Evolutionary conservation across 2,797 vertebrate genomes (phyloP).

Genomic region (Linurgus olivaceus): DNA sequence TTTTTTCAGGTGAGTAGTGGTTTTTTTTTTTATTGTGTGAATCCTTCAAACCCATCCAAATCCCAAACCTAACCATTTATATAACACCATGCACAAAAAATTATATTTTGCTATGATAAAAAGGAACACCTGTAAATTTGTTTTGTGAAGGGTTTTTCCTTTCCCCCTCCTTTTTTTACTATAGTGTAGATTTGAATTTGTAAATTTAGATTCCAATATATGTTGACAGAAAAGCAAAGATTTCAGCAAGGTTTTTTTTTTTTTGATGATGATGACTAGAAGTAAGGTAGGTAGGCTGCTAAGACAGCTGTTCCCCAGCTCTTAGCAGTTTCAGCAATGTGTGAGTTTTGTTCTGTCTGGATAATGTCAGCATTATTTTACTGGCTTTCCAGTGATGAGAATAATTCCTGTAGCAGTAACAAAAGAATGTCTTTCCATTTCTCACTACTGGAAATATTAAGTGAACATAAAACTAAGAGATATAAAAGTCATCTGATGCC

Average conservation of each 20-base stretch:
- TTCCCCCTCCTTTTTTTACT: not conserved
- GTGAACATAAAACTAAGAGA: not conserved
- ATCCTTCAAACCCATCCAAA: not conserved
- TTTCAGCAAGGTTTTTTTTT: not conserved
- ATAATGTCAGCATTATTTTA: not conserved
- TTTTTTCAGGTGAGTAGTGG: not conserved
- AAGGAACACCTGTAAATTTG: not conserved
- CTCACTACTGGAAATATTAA: not conserved
- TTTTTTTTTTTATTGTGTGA: not conserved
- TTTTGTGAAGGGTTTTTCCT: not conserved
- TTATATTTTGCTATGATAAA: not conserved
- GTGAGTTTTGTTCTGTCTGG: not conserved
- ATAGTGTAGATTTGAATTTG: not conserved
- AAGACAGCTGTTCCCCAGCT: not conserved
- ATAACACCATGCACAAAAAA: not conserved
- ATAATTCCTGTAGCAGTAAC: not conserved
- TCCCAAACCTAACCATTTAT: not conserved
- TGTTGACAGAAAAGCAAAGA: not conserved
- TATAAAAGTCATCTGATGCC: not conserved
- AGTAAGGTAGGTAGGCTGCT: not conserved
- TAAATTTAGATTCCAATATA: not conserved
- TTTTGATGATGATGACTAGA: not conserved
- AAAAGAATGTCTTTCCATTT: not conserved
- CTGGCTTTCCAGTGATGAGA: not conserved
- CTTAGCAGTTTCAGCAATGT: not conserved